phyloP scores from a whole-genome alignment of 2,888 invertebrate genomes.

The Ceratothoa steindachneri region DNA sequence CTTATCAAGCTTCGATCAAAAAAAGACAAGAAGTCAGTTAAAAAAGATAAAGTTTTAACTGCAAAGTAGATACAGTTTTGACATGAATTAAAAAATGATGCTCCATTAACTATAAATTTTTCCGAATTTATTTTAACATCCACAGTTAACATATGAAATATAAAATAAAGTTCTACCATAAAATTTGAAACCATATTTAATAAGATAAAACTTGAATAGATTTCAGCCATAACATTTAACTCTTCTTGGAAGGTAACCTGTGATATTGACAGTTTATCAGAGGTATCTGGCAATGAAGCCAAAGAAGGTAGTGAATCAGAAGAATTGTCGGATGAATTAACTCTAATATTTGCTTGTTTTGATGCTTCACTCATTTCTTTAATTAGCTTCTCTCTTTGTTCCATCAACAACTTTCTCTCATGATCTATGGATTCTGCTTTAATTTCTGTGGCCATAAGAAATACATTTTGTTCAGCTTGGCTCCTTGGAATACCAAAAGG shows the following conservation, averaged over 20 bases:
- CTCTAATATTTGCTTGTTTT: neutral
- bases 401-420: neutral
- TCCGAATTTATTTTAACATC: constrained; percentile 47
- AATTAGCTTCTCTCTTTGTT: constrained; percentile 13
- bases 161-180: constrained; percentile 66
- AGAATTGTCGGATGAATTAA: neutral
- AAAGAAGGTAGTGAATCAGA: neutral
- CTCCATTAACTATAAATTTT: constrained; percentile 14
- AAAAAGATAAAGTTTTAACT: constrained; percentile 62
- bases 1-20: constrained; percentile 65
- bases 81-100: constrained; percentile 32
- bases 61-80: constrained; percentile 77
- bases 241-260: constrained; percentile 58
- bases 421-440: constrained; percentile 12
- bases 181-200: constrained; percentile 64
- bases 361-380: neutral
- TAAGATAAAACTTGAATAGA: constrained; percentile 62
- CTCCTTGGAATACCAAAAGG: constrained; percentile 27
- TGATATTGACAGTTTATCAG: constrained; percentile 23
- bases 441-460: neutral
- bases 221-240: constrained; percentile 59
- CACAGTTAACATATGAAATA: constrained; percentile 62
- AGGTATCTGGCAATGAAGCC: neutral
- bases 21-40: constrained; percentile 59
- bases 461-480: constrained; percentile 7